Evolutionary conservation across 2,888 invertebrate species (phyloP), one percentile per base, ranked within the genome.

Genomic region (Rhagonycha lutea): DNA sequence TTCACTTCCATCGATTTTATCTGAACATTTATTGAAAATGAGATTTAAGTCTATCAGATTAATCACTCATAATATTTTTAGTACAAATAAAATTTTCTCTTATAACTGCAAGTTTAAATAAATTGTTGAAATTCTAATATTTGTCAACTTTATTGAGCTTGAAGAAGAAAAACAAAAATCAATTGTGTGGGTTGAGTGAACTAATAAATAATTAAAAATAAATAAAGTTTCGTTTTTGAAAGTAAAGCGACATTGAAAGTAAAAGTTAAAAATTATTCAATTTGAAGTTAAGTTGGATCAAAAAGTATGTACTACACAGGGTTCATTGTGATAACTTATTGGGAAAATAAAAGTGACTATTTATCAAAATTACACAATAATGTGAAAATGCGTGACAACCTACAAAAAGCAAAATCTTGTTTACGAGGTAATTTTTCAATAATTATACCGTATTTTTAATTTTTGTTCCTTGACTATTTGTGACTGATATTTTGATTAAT

Each of bases 401-500:
- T 47, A 47, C 47, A 47, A 47, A 47, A 47, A 47, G 47, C 47
- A 47, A 47, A 47, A n/a, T 47, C 47, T 47, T 47, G 47, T 47
- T 47, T 47, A 47, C n/a, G 47, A 47, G 47, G 47, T 47, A 47
- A 47, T 47, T 47, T 47, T 47, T 47, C 47, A 47, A 47, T 47
- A 47, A 47, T 47, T 47, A 47, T 47, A 18, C 18, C n/a, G 47
- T 47, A 47, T 47, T 47, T 47, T 47, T 47, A 47, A 47, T 47
- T 47, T 47, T 32, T 12, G 4, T 32, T 12, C 4, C 12, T 32
- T 32, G 32, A 32, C 32, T 32, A 32, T 32, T 12, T 7, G 5
- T 47, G 47, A 47, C 47, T 47, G 47, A 47, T 62, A 61, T 26
- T 23, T 62, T 62, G 70, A 70, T 70, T 70, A 61, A 70, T 70